Conservation (phyloP, 2,888 invertebrate genomes). For the Eudasyphora cyanicolor region DNA sequence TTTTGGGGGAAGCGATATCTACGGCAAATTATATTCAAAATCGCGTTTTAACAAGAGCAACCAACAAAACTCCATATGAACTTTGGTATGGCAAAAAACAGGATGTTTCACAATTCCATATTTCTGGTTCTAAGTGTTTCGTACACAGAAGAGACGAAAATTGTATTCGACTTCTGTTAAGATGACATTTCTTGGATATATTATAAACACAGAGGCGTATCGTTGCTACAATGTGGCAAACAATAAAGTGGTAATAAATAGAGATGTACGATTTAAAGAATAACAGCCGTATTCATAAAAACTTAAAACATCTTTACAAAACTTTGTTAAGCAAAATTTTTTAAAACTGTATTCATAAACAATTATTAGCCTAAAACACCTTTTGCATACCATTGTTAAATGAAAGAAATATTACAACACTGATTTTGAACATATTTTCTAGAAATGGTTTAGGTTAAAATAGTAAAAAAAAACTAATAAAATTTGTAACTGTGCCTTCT, state of each 20-base stretch:
- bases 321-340: too few species aligned
- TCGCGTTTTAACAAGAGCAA: slow-evolving; percentile 26
- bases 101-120: neutral
- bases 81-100: slow-evolving; percentile 1
- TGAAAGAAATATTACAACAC: too few species aligned
- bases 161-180: slow-evolving; percentile 51
- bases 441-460: too few species aligned
- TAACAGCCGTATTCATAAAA: too few species aligned
- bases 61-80: slow-evolving; percentile 23
- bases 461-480: too few species aligned
- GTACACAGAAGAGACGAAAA: slow-evolving; percentile 61
- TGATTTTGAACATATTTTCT: too few species aligned
- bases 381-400: too few species aligned
- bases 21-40: slow-evolving; percentile 29
- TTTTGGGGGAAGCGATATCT: slow-evolving; percentile 57
- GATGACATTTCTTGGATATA: slow-evolving; percentile 65
- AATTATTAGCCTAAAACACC: too few species aligned
- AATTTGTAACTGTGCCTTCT: too few species aligned
- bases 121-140: slow-evolving; percentile 50
- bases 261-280: slow-evolving; percentile 51
- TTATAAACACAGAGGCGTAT: slow-evolving; percentile 64
- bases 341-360: too few species aligned
- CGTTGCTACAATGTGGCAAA: slow-evolving; percentile 50
- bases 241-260: too few species aligned
- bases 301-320: too few species aligned